phyloP scores from a whole-genome alignment of 2,113 vertebrate genomes.

The Hemibates koningsi region DNA sequence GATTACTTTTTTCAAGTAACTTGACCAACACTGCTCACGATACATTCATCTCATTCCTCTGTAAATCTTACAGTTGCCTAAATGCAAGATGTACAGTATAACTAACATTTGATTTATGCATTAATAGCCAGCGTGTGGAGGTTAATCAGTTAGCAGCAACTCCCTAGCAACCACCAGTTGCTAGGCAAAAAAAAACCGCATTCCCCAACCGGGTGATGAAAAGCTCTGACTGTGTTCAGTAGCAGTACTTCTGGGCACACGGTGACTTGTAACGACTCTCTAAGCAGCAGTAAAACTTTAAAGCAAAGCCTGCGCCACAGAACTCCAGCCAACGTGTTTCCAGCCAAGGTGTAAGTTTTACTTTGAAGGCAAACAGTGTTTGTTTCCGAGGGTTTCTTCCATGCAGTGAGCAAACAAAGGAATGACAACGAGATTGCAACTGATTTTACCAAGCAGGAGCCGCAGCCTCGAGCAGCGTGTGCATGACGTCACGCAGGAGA shows the following conservation, averaged over 20 bases:
- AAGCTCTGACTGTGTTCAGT: accelerated
- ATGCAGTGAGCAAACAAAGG: background rate
- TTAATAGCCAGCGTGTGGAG: background rate
- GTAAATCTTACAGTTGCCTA: background rate
- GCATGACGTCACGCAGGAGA: background rate
- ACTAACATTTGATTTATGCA: background rate
- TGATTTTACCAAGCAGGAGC: background rate
- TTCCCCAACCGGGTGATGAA: background rate
- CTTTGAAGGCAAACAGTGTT: background rate
- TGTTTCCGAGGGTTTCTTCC: background rate
- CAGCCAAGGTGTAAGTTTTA: background rate
- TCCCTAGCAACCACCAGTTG: background rate
- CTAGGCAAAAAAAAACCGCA: background rate
- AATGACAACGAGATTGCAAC: background rate
- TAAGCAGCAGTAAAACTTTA: background rate
- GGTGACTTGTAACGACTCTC: background rate
- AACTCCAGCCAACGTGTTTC: background rate
- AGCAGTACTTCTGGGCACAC: background rate
- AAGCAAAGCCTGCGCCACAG: background rate
- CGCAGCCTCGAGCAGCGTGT: background rate
- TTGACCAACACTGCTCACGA: background rate
- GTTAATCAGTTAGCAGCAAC: background rate
- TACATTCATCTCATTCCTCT: background rate
- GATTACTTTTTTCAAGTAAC: background rate
- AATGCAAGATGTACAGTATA: background rate